Conservation (phyloP, 2,797 vertebrate species). For the Myotis pilosus region DNA sequence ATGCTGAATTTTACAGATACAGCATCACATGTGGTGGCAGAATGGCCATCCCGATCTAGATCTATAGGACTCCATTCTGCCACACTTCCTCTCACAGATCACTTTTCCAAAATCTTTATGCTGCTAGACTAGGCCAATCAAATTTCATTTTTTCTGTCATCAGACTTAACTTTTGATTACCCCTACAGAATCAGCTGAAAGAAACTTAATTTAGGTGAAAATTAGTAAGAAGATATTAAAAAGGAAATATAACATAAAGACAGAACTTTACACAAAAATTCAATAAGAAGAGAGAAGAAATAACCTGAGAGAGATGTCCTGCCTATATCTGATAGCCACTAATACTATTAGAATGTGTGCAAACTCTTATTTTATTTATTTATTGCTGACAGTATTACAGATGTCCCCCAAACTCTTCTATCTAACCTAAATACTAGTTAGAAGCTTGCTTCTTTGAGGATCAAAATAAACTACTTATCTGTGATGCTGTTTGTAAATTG, state of each 20-base stretch:
- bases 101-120: not conserved
- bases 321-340: not conserved
- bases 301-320: not conserved
- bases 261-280: not conserved
- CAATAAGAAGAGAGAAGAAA: not conserved
- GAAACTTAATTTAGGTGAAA: conserved; percentile 22
- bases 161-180: conserved; percentile 40
- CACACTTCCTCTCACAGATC: not conserved
- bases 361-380: not conserved
- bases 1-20: not conserved
- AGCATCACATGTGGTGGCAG: not conserved
- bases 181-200: not conserved
- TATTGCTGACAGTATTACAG: not conserved
- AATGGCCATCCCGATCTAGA: not conserved
- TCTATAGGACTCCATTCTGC: not conserved
- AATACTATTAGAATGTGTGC: not conserved
- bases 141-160: conserved; percentile 14
- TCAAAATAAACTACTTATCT: not conserved
- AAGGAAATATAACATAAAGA: conserved; percentile 23
- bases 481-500: not conserved
- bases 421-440: not conserved
- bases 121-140: not conserved
- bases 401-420: not conserved
- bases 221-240: not conserved
- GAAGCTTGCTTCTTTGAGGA: not conserved